Base-by-base conservation (phyloP, 2,888 invertebrate species). In the Xestobium rufovillosum region DNA sequence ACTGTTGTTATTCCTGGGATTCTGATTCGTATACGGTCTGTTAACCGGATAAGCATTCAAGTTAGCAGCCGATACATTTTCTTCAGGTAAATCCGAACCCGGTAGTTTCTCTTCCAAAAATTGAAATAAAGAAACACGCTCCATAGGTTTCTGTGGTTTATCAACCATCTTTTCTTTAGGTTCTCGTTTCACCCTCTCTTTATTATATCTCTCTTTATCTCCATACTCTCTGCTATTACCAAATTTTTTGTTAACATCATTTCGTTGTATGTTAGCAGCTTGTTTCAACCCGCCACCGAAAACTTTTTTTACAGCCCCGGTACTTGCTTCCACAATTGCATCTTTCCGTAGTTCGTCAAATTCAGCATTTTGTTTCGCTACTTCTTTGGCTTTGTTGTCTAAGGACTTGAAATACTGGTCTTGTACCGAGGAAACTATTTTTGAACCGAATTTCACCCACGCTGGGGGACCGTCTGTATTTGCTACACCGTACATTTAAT, bases 371-470 rank as follows among this genome's bases (percentile, higher is more conserved):
- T 84, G 84, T 53, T 78, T 77, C 8, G 60, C 60, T 41, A 69
- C 69, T 36, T 82, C 77, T 57, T 78, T 78, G 6, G 68, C 66
- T 34, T 73, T 73, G 32, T 69, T 70, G 40, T 69, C 69, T 14
- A 84, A 60, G 39, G 83, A 80, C 58, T 84, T 86, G 44, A 86
- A 86, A 52, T 74, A 74, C 42, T 80, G 78, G 26, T 73, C 67
- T 14, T 73, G 64, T 17, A 63, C 57, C 3, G 71, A 63, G 34
- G 73, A 71, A 50, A 79, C 69, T 36, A 87, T 72, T 55, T 77
- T 80, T 53, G 83, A 80, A 0, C 92, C 92, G 68, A 94, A 92
- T 19, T 90, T 83, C 50, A 91, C 88, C 89, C 92, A 94, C 25
- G 85, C 81, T 26, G 88, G 91, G 2, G 91, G 89, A 1, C 86